phyloP scores from a whole-genome alignment of 2,113 vertebrate species.

The Phrynocephalus versicolor region DNA sequence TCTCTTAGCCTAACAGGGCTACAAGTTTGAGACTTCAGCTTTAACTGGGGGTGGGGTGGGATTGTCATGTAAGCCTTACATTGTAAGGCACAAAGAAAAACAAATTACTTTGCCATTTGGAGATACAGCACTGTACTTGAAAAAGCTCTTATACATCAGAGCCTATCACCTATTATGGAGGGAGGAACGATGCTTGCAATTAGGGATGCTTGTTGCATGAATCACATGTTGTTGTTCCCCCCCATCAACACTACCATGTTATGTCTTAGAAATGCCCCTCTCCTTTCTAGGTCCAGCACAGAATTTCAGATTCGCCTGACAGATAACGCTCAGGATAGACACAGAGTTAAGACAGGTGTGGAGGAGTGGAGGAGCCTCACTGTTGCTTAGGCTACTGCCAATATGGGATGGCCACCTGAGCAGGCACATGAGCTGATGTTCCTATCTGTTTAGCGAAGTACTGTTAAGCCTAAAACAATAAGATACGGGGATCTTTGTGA shows the following conservation, averaged over 20 bases:
- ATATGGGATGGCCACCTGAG: not conserved
- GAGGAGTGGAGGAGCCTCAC: not conserved
- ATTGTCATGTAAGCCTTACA: no score
- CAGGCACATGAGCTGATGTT: constrained; percentile 11
- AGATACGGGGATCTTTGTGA: constrained; percentile 24
- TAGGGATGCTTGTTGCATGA: no score
- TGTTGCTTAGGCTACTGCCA: not conserved
- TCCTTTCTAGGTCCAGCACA: not conserved
- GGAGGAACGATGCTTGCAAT: not conserved
- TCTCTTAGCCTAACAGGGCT: not conserved
- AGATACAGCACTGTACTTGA: no score
- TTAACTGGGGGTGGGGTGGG: no score
- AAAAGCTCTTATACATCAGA: not conserved
- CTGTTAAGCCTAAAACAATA: constrained; percentile 36
- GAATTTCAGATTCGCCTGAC: not conserved
- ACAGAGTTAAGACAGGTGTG: not conserved
- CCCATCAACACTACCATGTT: not conserved
- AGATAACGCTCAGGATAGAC: not conserved
- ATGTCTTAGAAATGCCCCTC: not conserved
- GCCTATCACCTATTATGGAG: not conserved
- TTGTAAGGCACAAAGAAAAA: no score
- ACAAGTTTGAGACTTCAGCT: no score
- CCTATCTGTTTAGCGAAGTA: constrained; percentile 22
- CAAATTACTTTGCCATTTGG: not conserved
- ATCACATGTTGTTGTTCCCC: not conserved